A percentile compares a stretch with the other conserved stretches of the same genome.
Conservation (phyloP, 2,113 vertebrate species). For the Melanostigma gelatinosum region DNA sequence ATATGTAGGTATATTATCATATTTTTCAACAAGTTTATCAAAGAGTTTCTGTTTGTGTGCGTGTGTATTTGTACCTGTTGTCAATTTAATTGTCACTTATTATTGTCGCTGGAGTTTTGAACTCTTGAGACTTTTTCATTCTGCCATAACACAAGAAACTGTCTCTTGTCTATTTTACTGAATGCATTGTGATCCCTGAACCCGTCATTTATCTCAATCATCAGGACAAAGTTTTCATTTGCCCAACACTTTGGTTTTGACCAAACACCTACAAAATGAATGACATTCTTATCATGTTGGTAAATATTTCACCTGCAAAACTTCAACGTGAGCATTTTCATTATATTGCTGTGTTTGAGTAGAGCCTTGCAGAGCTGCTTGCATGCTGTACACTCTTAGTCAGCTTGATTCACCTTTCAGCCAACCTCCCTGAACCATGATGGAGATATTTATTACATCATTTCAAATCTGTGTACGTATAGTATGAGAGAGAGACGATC, state of each 20-base stretch:
- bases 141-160: neutral
- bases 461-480: neutral
- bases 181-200: neutral
- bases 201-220: neutral
- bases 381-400: neutral
- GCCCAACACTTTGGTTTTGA: neutral
- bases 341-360: neutral
- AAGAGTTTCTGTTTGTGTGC: neutral
- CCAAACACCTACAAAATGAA: neutral
- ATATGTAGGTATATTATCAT: neutral
- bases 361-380: conserved; percentile 1
- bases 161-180: neutral
- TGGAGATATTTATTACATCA: neutral
- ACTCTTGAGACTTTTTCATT: neutral
- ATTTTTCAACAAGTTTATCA: neutral
- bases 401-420: neutral
- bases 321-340: neutral
- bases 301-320: neutral
- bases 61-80: neutral
- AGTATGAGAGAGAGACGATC: neutral
- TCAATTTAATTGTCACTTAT: neutral
- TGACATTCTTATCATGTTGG: neutral
- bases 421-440: neutral
- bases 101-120: neutral
- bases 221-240: neutral